Evolutionary conservation across 2,797 vertebrate species (phyloP).

Genomic region (Hirundo rustica): DNA sequence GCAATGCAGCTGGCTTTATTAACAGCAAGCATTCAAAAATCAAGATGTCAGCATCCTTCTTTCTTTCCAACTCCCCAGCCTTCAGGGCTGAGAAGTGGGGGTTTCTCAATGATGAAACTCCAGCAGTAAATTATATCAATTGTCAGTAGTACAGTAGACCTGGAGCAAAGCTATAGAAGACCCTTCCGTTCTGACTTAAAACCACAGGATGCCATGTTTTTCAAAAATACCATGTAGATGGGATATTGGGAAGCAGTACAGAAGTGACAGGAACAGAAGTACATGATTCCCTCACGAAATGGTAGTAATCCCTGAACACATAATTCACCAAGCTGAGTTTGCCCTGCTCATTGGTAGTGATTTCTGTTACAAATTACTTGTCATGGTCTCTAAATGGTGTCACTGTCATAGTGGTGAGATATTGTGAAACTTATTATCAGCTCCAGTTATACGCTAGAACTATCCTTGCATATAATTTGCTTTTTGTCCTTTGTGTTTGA

Average conservation of each 20-base stretch:
- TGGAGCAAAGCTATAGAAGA: background rate
- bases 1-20: background rate
- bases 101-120: background rate
- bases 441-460: background rate
- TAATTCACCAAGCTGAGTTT: background rate
- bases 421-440: background rate
- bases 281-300: background rate
- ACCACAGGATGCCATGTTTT: background rate
- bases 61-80: background rate
- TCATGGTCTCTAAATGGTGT: background rate
- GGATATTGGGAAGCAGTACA: background rate
- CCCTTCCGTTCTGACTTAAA: background rate
- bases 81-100: background rate
- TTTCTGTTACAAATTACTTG: background rate
- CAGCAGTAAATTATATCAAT: background rate
- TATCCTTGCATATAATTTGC: background rate
- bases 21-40: background rate
- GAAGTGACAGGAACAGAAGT: background rate
- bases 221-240: background rate
- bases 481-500: background rate
- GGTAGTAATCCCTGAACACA: background rate
- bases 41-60: background rate
- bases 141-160: background rate
- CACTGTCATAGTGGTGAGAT: accelerated
- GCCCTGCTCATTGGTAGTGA: background rate